Evolutionary conservation across 2,888 invertebrate genomes (phyloP).

Genomic region (Stegana nigrithorax): DNA sequence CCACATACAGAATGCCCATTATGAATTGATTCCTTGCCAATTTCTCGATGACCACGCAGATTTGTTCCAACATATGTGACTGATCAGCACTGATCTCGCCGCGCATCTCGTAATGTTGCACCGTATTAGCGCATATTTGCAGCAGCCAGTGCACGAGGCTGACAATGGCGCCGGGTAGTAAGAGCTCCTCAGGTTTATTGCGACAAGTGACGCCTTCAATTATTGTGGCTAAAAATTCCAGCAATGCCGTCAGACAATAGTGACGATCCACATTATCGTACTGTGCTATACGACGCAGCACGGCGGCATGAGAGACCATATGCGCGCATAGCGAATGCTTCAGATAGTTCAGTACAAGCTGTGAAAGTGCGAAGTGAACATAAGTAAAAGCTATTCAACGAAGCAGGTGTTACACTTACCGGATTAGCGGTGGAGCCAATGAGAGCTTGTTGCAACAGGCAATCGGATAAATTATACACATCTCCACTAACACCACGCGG

Average conservation of each 20-base stretch:
- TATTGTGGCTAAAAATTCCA: constrained; percentile 85
- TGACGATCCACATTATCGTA: constrained; percentile 89
- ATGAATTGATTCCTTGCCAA: constrained; percentile 80
- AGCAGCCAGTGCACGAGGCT: constrained; percentile 85
- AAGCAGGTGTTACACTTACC: constrained; percentile 38
- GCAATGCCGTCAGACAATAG: constrained; percentile 86
- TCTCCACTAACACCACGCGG: constrained; percentile 93
- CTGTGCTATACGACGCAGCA: constrained; percentile 87
- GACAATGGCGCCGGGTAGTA: constrained; percentile 85
- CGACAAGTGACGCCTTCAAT: constrained; percentile 73
- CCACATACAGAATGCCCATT: constrained; percentile 84
- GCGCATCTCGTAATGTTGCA: constrained; percentile 60
- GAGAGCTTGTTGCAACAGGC: constrained; percentile 92
- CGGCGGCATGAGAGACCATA: constrained; percentile 90
- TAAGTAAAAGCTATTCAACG: not conserved
- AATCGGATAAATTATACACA: constrained; percentile 92
- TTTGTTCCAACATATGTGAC: constrained; percentile 77
- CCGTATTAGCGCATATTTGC: constrained; percentile 73
- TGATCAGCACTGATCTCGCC: constrained; percentile 59
- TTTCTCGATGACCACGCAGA: constrained; percentile 76
- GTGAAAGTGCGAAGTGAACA: constrained; percentile 44
- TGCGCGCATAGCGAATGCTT: constrained; percentile 92
- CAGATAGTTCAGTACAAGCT: constrained; percentile 89
- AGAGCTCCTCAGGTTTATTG: constrained; percentile 88
- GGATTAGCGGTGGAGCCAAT: constrained; percentile 91